Evolutionary conservation across 2,113 vertebrate species (phyloP), one percentile per base, ranked within the genome.

Genomic region (Himantopus leucocephalus): DNA sequence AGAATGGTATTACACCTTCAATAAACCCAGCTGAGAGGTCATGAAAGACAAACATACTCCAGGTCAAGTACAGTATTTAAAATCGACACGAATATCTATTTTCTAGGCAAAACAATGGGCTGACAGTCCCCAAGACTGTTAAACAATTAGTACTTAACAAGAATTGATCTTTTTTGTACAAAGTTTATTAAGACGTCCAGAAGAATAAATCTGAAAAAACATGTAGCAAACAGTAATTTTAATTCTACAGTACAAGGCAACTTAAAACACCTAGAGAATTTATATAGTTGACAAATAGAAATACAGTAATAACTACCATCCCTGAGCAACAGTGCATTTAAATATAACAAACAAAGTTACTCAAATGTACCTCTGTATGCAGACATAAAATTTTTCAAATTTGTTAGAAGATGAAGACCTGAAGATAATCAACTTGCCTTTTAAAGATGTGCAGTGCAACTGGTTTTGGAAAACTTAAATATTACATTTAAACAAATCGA

Each of bases 121-220:
- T 43, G 10, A 22, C 53, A 84, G 26, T 67, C 53, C 47, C 41
- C 56, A 88, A 71, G 32, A 85, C 4, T 5, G n/a, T 78, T 73
- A 92, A 86, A 77, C 43, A 81, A 80, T 37, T 34, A 88, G 39
- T 58, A 87, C 4, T 41, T 37, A 87, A 79, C 18, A 70, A 70
- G 8, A 53, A 85, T 6, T 53, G 26, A 64, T 63, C 16, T 39
- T 5, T 95, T 97, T 94, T n/a, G 21, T 95, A 87, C 27, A 85
- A 96, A 94, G 60, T 96, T 97, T 96, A 97, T 94, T 96, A 94
- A 88, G 45, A 75, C 48, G 24, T 74, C 64, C 83, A 87, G 41
- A 92, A 78, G 47, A 94, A 90, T 58, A 86, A 78, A 73, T 70
- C 26, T 88, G 41, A 91, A 95, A 92, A 91, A 78, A 3, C 62